A percentile compares a stretch with the other conserved stretches of the same genome.
These are phyloP conservation scores for Microtus agrestis DNA, from an alignment of 2,797 vertebrate genomes.

Conservation along the genomic window DNA sequence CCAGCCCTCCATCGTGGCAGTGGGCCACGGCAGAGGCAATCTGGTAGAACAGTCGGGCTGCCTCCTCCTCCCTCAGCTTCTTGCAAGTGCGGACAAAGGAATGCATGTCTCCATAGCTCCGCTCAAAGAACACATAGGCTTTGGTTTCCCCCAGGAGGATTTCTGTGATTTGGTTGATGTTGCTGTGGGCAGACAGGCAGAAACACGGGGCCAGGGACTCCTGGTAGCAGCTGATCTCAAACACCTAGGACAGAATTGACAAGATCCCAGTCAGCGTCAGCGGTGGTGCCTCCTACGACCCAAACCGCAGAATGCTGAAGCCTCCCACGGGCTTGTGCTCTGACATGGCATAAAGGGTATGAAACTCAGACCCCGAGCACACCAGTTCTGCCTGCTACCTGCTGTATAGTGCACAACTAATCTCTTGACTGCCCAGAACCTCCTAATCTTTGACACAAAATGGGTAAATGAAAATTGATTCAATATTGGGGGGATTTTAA, in stretches of 20 bases:
- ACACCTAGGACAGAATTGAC: slow-evolving; percentile 91
- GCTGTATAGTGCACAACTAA: not conserved
- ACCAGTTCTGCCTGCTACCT: not conserved
- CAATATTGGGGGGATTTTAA: not conserved
- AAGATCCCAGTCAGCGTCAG: slow-evolving; percentile 84
- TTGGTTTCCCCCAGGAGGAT: slow-evolving; percentile 97
- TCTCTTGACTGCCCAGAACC: not conserved
- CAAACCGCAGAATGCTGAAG: accelerated
- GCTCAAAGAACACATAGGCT: slow-evolving; percentile 98
- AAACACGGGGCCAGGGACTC: slow-evolving; percentile 98
- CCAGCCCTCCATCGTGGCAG: slow-evolving; percentile 97
- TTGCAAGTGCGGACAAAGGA: slow-evolving; percentile 99
- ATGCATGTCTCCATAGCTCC: slow-evolving; percentile 99
- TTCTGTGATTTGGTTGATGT: slow-evolving; percentile 99
- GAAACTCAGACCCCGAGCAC: not conserved
- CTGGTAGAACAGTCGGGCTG: slow-evolving; percentile 98
- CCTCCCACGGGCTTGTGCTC: not conserved
- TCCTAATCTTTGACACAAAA: not conserved
- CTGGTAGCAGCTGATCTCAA: slow-evolving; percentile 97
- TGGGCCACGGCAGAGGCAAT: slow-evolving; percentile 98
- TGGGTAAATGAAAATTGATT: not conserved
- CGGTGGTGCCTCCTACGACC: accelerated
- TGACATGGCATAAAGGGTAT: accelerated
- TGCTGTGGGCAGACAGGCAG: slow-evolving; percentile 96
- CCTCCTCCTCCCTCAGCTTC: slow-evolving; percentile 98